Base-by-base conservation (phyloP, 2,888 invertebrate species). In the Latheticus oryzae region DNA sequence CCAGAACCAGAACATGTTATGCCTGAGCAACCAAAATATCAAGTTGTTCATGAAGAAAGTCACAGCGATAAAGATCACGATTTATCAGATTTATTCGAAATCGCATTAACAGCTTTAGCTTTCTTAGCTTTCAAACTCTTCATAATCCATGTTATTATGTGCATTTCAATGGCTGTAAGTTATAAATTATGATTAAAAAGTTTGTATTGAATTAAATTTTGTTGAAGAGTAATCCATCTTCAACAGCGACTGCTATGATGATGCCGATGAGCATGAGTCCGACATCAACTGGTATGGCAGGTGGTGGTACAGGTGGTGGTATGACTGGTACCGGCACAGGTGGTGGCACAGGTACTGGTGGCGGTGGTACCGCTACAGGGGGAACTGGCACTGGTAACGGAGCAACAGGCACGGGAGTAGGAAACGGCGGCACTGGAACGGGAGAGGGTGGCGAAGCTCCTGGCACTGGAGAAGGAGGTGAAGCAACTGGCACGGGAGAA, bases 81-180 rank as follows among this genome's bases (percentile, higher is more conserved):
- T 0, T 74, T 91, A 13, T 84, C 84, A 5, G 89, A 92, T 66
- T 82, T 93, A 24, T 90, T 91, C 66, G 91, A 93, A 58, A 86
- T 92, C 57, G 90, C 91, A 0, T 80, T 92, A 13, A 92, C 92
- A 0, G 91, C 91, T 0, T 81, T 93, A 23, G 92, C 92, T 0
- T 92, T 89, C 71, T 76, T 92, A 5, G 89, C 91, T 0, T 93
- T 93, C 68, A 90, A 90, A 17, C 85, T 91, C 81, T 93, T 93
- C 67, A 81, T 90, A 7, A 81, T 92, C 33, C 91, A 93, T 74
- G 85, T 92, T 7, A 81, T 91, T 4, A 88, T 92, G 87, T 89
- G 89, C 71, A 86, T 90, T 38, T 84, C 85, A 0, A 70, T 72
- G 66, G 81, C 82, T 80, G 88, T 88, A 70, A 77, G 81, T 54